Base-by-base conservation (phyloP, 2,888 invertebrate species). In the Hyppa rectilinea region DNA sequence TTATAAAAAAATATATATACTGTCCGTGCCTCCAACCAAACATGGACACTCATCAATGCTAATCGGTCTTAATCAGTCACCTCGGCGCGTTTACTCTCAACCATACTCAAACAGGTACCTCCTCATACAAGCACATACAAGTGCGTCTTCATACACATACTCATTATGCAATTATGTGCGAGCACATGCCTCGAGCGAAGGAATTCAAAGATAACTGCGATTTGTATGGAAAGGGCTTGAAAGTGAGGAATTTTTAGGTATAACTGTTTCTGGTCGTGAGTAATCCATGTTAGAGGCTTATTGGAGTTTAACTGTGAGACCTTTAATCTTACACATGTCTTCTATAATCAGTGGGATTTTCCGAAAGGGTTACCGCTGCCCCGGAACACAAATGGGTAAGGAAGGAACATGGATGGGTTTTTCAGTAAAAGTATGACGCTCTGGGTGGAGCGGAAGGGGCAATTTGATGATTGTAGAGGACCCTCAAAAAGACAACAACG, bases 61-160 rank as follows among this genome's bases (percentile, higher is more conserved):
- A 91, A 93, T 93, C 90, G 88, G 88, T 92, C 92, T 92, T 92
- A 93, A 93, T 93, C 92, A 91, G 90, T 88, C 90, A 88, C 88
- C 86, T 85, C 84, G 84, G 86, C 83, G 76, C 87, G 86, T 87
- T 89, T 90, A 89, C 89, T 84, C 78, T 75, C 73, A 82, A 71
- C 71, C 81, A 83, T 87, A 87, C 84, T 82, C 87, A 87, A 83
- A 88, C 59, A 62, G 62, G 26, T 66, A 49, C 62, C 29, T 71
- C 6, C 84, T 81, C 87, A 87, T 81, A 87, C 53, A 50, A 58
- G 26, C 20, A 43, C 31, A 58, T 49, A 58, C n/a, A 3, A 36
- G 61, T 34, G 23, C 50, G 29, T 61, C n/a, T 83, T 83, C 87
- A 87, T 80, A 87, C 59, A 43, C 47, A 52, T n/a, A 49, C 67